Base-by-base conservation (phyloP, 2,888 invertebrate species). In the Mimas tiliae region DNA sequence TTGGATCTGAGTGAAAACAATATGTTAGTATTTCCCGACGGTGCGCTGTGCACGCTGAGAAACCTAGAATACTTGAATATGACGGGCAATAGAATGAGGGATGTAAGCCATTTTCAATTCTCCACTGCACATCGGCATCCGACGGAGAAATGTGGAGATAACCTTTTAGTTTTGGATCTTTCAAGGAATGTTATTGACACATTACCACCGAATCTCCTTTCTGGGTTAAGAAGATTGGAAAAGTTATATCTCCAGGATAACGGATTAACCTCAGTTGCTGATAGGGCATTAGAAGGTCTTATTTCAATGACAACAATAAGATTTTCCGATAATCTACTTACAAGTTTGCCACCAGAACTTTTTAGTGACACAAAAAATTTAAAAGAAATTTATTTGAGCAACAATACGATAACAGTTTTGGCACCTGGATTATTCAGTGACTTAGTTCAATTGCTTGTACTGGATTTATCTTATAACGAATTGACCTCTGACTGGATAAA, bases 401-500 rank as follows among this genome's bases (percentile, higher is more conserved):
- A 97, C 85, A 98, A 98, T 87, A 96, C 96, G 48, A 95, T 98
- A 68, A 96, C 96, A 77, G 97, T 97, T 16, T 89, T 97, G 47
- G 97, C 97, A 62, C 97, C 97, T 11, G 97, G 97, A 33, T 90
- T 97, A 68, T 97, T 98, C 82, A 95, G 95, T 79, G 96, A 96
- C 77, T 90, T 97, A 66, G 94, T 95, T 65, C 96, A 97, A 86
- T 93, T 98, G 64, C 89, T 97, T 64, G 96, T 97, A 69, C 90
- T 97, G 69, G 97, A 97, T 88, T 89, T 97, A 77, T 96, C 97
- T 38, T 95, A 95, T 75, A 97, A 97, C 84, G 96, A 97, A 87
- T 90, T 98, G 69, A 96, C 96, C 3, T 95, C 96, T 62, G 97
- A 97, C 82, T 97, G 97, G 97, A 96, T 97, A 70, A 97, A 96